Conservation (phyloP, 2,888 invertebrate genomes). For the Nycteola revayana region DNA sequence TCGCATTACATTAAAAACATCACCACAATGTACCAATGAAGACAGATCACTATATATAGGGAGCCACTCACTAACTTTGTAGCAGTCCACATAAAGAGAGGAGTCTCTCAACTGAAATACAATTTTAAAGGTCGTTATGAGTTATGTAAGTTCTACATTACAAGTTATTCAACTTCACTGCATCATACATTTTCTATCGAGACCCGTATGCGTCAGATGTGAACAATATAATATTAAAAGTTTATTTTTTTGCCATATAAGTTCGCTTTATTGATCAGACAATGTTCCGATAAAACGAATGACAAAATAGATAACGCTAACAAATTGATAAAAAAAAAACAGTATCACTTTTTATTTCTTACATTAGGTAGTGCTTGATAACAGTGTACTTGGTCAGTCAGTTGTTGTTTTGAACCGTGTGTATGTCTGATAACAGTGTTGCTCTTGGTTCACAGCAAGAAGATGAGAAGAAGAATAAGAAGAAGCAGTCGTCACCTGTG, state of each 20-base stretch:
- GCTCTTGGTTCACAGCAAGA: slow-evolving; percentile 64
- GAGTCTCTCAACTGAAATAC: slow-evolving; percentile 8
- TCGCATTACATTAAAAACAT: slow-evolving; percentile 26
- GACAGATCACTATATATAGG: slow-evolving; percentile 29
- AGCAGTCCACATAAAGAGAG: slow-evolving; percentile 25
- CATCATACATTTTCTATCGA: too few relatives aligned
- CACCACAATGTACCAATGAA: slow-evolving; percentile 21
- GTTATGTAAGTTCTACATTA: slow-evolving; percentile 17
- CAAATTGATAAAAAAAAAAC: slow-evolving; percentile 62
- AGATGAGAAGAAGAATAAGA: slow-evolving; percentile 76
- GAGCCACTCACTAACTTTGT: slow-evolving; percentile 12
- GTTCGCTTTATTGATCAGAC: slow-evolving; percentile 60
- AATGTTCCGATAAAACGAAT: slow-evolving; percentile 58
- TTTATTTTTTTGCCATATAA: slow-evolving; percentile 33
- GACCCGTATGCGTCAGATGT: too few relatives aligned
- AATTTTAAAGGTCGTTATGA: slow-evolving; percentile 12
- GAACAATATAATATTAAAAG: slow-evolving; percentile 1
- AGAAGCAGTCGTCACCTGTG: slow-evolving; percentile 70
- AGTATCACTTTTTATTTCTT: slow-evolving; percentile 35
- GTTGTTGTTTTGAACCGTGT: slow-evolving; percentile 34
- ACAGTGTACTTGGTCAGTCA: slow-evolving; percentile 26
- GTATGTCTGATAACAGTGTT: slow-evolving; percentile 58
- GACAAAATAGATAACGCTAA: slow-evolving; percentile 61
- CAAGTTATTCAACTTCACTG: too few relatives aligned
- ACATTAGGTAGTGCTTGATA: slow-evolving; percentile 36